phyloP scores from a whole-genome alignment of 23 tunicate species.

The Styela clava region DNA sequence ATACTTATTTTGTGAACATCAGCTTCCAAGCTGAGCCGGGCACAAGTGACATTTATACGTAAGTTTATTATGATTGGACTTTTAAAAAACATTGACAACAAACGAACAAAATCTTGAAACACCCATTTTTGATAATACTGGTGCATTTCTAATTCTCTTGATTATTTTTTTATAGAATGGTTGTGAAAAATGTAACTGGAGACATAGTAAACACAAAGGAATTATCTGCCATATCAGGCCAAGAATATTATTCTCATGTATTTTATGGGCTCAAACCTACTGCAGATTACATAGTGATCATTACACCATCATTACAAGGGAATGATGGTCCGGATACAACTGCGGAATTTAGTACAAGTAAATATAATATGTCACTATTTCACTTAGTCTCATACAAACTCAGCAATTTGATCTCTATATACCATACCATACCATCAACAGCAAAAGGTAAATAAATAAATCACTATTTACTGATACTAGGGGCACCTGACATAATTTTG shows the following conservation, averaged over 20 bases:
- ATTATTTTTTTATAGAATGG: background rate
- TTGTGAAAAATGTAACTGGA: background rate
- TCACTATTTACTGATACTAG: too few species aligned
- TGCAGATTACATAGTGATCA: background rate
- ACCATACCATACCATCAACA: too few species aligned
- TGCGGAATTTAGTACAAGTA: background rate
- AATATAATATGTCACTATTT: too few species aligned
- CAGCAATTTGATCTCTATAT: too few species aligned
- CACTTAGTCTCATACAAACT: too few species aligned
- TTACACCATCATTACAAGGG: background rate
- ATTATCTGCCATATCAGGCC: background rate
- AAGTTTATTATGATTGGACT: too few species aligned
- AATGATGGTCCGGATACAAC: background rate
- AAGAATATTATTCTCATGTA: background rate
- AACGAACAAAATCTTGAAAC: too few species aligned
- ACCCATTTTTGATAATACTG: too few species aligned
- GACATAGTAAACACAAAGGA: background rate
- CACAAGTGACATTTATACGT: background rate
- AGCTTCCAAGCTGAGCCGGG: background rate
- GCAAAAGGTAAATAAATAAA: too few species aligned
- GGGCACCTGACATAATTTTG: too few species aligned
- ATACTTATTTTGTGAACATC: background rate
- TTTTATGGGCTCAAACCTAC: background rate
- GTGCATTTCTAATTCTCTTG: too few species aligned
- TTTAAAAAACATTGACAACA: too few species aligned